These are phyloP conservation scores for Limenitis camilla DNA, from an alignment of 2,888 invertebrate species.

Conservation along the genomic window DNA sequence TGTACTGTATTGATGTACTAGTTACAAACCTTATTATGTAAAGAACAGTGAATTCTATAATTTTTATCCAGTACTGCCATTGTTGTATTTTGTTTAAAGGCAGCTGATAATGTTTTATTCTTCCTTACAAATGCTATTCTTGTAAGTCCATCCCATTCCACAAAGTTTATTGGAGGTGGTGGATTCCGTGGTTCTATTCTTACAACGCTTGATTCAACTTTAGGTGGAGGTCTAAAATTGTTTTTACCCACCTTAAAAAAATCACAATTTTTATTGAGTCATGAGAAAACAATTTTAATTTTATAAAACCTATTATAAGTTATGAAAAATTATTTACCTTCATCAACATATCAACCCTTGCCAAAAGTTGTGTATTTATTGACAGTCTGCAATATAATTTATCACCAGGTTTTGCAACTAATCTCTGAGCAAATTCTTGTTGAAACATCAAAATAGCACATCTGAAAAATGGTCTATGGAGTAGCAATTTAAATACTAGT, in stretches of 20 bases:
- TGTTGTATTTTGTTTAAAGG: constrained; percentile 90
- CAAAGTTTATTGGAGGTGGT: constrained; percentile 95
- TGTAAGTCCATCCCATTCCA: constrained; percentile 98
- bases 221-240: constrained; percentile 98
- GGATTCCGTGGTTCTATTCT: constrained; percentile 98
- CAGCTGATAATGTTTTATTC: constrained; percentile 94
- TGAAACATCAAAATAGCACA: constrained; percentile 99
- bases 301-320: background rate
- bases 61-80: constrained; percentile 91
- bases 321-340: constrained; percentile 75
- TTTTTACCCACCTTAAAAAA: constrained; percentile 90
- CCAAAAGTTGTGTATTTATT: constrained; percentile 95
- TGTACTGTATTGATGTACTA: no score
- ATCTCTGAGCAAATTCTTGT: constrained; percentile 96
- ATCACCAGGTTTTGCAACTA: constrained; percentile 97
- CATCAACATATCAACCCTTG: constrained; percentile 96
- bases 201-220: constrained; percentile 99
- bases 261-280: no score
- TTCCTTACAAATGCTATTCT: constrained; percentile 96
- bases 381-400: constrained; percentile 97
- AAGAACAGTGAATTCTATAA: constrained; percentile 89
- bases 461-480: constrained; percentile 88
- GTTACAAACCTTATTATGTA: constrained; percentile 79
- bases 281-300: no score
- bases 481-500: constrained; percentile 92